Conservation (phyloP, 2,888 invertebrate species). For the Napeogenes inachia region DNA sequence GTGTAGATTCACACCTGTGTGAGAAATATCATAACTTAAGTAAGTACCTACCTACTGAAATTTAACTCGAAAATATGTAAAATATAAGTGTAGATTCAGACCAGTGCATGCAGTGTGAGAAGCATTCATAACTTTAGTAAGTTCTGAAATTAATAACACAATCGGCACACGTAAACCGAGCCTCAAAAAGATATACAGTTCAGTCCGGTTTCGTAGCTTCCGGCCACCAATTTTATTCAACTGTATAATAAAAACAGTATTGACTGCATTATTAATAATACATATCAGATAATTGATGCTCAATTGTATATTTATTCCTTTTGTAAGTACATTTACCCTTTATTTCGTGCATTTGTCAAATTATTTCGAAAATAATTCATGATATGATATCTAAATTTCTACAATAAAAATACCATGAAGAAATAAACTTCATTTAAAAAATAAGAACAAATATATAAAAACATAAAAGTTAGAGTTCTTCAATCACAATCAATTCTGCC, state of each 20-base stretch:
- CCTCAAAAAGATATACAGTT: slow-evolving; percentile 32
- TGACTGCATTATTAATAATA: slow-evolving; percentile 16
- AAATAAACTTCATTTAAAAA: too few relatives aligned
- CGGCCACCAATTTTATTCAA: slow-evolving; percentile 24
- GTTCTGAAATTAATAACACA: slow-evolving; percentile 27
- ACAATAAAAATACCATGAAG: too few relatives aligned
- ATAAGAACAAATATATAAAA: not conserved
- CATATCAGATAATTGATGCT: slow-evolving; percentile 3
- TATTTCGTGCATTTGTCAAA: too few relatives aligned
- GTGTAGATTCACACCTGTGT: too few relatives aligned
- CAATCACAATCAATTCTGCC: not conserved
- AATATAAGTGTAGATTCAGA: not conserved
- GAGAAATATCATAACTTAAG: too few relatives aligned
- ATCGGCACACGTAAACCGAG: slow-evolving; percentile 29
- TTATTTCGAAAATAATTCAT: too few relatives aligned
- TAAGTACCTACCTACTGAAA: too few relatives aligned
- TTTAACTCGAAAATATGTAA: not conserved
- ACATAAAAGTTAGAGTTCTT: not conserved
- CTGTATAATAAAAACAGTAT: slow-evolving; percentile 26
- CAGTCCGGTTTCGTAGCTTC: slow-evolving; percentile 30
- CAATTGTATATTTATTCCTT: not conserved
- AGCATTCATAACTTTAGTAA: slow-evolving; percentile 21
- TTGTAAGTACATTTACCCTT: too few relatives aligned
- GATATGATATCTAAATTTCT: too few relatives aligned
- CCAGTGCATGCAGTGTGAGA: slow-evolving; percentile 17